Evolutionary conservation across 1,140 invertebrate genomes (phyloP), one percentile per base, ranked within the genome.

Genomic region (Drosophila seguyi): DNA sequence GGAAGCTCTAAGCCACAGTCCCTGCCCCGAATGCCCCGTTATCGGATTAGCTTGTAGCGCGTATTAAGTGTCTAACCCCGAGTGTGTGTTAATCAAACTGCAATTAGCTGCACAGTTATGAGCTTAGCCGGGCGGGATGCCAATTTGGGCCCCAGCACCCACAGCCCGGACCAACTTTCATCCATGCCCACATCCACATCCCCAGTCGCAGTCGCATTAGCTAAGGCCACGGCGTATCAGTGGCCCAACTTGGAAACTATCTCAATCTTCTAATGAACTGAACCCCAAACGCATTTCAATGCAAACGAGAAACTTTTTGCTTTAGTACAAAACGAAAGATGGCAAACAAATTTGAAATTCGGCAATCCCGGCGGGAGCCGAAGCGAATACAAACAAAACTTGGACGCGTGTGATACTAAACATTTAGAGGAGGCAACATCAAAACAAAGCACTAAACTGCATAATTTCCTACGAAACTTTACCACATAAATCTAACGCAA

Each of bases 361-460:
- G 50, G 52, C 16, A 27, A 27, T 55, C 56, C 68, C 34, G 34
- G 48, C 61, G 39, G 45, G 36, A 50, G 27, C n/a, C 38, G 56
- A 56, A 52, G 13, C 53, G 41, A 63, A 63, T 57, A 50, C 29
- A 67, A 79, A 78, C 38, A 75, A 72, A 83, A 80, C 60, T 68
- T 69, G 83, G 77, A 83, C 78, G 81, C 58, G 86, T 90, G 84
- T 88, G 84, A 90, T 90, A 90, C 85, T 88, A 90, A 85, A 88
- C 69, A 80, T 77, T 88, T 87, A 58, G 63, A 77, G 62, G 63
- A 68, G 74, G 81, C 84, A 77, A 84, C 79, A 87, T 75, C 68
- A 63, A 71, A 74, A 76, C 45, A 50, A 78, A 57, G 44, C 60
- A 58, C 60, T 25, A 63, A 76, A 56, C 65, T 62, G 56, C 38